Base-by-base conservation (phyloP, 2,797 vertebrate species). In the Anas capensis region DNA sequence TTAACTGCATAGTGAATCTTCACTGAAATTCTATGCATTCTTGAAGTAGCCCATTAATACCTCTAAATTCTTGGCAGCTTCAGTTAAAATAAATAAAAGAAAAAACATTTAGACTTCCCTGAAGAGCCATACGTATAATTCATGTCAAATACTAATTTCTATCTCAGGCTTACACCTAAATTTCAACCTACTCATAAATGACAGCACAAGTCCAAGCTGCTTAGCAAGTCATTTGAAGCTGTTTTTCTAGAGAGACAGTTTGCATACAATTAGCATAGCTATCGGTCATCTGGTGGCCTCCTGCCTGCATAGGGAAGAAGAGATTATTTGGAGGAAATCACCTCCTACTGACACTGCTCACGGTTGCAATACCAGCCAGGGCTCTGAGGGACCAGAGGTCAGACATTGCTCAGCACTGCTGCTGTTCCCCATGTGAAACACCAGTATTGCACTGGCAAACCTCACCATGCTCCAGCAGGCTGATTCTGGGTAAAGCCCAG, bases 281-380 rank as follows among this genome's bases (percentile, higher is more conserved):
- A 11, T 31, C 61, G 10, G 33, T 31, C 19, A 10, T 15, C 61
- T 42, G 61, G 36, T 40, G 61, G 27, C 27, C 38, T 14, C 18
- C 61, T 42, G 38, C 38, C 14, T 31, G 38, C 27, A 40, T 18
- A 29, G 26, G 36, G 60, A 62, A 36, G 61, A 64, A 29, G 38
- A 64, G 27, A 31, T 6, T 27, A 40, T 27, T 51, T 60, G 38
- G 17, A 62, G 14, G 4, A 6, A 4, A 68, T 61, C 40, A 33
- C 8, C 56, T 23, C 1, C 0, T 54, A 8, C 27, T 26, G 38
- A 34, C 33, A 29, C 24, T 24, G 27, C 46, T 10, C 14, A 1
- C 10, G 9, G 9, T 65, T 29, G 11, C 38, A 31, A 11, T 13
- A 36, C 36, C 24, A 29, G 7, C 7, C 23, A 9, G 46, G 51